Evolutionary conservation across 2,797 vertebrate species (phyloP).

Genomic region (Danio albolineatus): DNA sequence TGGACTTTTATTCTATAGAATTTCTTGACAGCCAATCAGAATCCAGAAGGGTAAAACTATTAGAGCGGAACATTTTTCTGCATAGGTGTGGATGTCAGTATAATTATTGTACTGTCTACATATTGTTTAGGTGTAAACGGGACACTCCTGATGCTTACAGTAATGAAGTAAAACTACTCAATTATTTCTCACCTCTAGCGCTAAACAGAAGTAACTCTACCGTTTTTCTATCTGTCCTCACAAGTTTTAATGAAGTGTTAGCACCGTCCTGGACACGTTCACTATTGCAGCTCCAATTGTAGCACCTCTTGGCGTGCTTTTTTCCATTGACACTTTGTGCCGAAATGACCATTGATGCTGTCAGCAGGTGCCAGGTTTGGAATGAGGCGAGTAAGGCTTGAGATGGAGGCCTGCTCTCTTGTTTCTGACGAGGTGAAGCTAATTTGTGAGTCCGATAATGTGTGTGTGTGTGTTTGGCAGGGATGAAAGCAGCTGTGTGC

Average conservation of each 20-base stretch:
- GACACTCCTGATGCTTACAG: too few species aligned
- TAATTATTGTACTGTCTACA: too few species aligned
- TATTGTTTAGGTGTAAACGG: too few species aligned
- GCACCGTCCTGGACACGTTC: background rate
- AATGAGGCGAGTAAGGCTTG: background rate
- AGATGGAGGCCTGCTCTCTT: background rate
- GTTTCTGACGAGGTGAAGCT: conserved; percentile 3
- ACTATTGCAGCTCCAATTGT: background rate
- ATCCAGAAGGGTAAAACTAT: too few species aligned
- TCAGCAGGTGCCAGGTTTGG: conserved; percentile 6
- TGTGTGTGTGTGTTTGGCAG: conserved; percentile 70
- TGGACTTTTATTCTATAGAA: too few species aligned
- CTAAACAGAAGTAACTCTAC: background rate
- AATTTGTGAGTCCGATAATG: conserved; percentile 44
- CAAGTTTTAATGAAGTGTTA: background rate
- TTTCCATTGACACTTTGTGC: background rate
- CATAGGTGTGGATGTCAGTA: too few species aligned
- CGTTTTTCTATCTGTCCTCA: background rate
- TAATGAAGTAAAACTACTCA: background rate
- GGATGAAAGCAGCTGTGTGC: conserved; percentile 94
- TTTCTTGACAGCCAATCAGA: too few species aligned
- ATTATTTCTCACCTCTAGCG: background rate
- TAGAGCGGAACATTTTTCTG: too few species aligned
- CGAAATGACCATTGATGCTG: background rate
- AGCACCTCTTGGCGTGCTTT: background rate